Percentiles rank a stretch among this genome's conserved stretches.
Conservation (phyloP, 1,140 invertebrate species). For the Drosophila bifasciata region DNA sequence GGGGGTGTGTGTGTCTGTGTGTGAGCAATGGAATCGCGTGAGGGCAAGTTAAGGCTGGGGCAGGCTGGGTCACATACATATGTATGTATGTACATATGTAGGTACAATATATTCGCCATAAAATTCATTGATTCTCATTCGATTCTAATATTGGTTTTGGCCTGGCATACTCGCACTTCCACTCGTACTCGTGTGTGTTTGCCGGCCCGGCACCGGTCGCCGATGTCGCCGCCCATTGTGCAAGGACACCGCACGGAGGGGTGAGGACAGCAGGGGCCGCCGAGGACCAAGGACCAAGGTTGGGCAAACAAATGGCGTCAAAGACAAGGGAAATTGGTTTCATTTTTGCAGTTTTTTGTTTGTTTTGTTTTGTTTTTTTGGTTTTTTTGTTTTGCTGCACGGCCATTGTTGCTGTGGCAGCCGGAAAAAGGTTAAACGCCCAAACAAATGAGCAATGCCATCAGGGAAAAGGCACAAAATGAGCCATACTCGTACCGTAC, state of each 20-base stretch:
- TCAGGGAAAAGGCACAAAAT: slow-evolving; percentile 69
- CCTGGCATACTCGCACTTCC: slow-evolving; percentile 18
- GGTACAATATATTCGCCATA: slow-evolving; percentile 54
- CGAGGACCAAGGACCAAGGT: slow-evolving; percentile 45
- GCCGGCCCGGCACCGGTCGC: slow-evolving; percentile 39
- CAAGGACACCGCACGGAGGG: slow-evolving; percentile 33
- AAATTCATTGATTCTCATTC: slow-evolving; percentile 77
- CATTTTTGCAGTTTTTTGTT: slow-evolving; percentile 26
- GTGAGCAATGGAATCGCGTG: slow-evolving; percentile 32
- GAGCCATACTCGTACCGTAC: slow-evolving; percentile 64
- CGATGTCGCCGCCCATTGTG: slow-evolving; percentile 43
- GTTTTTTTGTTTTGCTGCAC: neutral
- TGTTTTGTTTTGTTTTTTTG: too few species aligned
- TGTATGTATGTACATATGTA: slow-evolving; percentile 12
- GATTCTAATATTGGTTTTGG: slow-evolving; percentile 53
- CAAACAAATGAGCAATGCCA: slow-evolving; percentile 77
- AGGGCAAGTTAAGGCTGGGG: slow-evolving; percentile 17
- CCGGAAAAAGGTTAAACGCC: slow-evolving; percentile 74
- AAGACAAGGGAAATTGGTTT: slow-evolving; percentile 69
- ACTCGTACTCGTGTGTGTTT: slow-evolving; percentile 14
- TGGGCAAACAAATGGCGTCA: slow-evolving; percentile 75
- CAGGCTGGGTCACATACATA: neutral
- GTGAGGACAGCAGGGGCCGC: slow-evolving; percentile 11
- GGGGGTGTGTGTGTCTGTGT: too few species aligned
- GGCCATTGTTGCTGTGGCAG: slow-evolving; percentile 35